phyloP scores from a whole-genome alignment of 2,888 invertebrate genomes.

The Apamea sordens region DNA sequence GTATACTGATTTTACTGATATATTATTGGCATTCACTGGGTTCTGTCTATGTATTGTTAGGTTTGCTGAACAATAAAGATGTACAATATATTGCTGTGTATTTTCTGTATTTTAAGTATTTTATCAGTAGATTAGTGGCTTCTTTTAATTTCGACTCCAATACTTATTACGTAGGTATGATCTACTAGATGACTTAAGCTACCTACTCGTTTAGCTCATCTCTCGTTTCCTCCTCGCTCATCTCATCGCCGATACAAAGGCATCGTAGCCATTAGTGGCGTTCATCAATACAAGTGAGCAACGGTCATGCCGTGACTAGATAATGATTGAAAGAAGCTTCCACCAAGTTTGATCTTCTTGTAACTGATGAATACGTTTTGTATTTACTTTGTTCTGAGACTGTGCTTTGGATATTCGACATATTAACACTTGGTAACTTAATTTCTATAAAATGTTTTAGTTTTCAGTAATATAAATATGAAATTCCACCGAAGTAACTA shows the following conservation, averaged over 20 bases:
- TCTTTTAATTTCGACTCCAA: no score
- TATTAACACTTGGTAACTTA: neutral
- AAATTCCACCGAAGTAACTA: neutral
- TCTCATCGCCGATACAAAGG: conserved; percentile 34
- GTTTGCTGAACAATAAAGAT: no score
- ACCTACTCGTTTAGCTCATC: neutral
- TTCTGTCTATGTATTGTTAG: neutral
- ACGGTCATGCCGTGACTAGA: conserved; percentile 70
- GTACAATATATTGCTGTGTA: neutral
- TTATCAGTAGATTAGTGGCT: neutral
- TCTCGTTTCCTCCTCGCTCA: conserved; percentile 9
- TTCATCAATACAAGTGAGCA: conserved; percentile 65
- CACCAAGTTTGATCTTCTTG: conserved; percentile 58
- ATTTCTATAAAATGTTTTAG: neutral
- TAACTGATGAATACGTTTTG: conserved; percentile 21
- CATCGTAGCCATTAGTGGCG: conserved; percentile 58
- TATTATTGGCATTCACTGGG: neutral
- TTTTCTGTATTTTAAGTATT: neutral
- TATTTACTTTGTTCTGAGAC: neutral
- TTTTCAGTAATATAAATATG: neutral
- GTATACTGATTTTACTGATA: neutral
- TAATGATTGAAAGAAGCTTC: conserved; percentile 75
- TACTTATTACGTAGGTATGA: neutral
- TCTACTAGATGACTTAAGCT: no score
- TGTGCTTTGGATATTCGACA: neutral